Evolutionary conservation across 2,797 vertebrate genomes (phyloP).

Genomic region (Xiphorhynchus erythropygius): DNA sequence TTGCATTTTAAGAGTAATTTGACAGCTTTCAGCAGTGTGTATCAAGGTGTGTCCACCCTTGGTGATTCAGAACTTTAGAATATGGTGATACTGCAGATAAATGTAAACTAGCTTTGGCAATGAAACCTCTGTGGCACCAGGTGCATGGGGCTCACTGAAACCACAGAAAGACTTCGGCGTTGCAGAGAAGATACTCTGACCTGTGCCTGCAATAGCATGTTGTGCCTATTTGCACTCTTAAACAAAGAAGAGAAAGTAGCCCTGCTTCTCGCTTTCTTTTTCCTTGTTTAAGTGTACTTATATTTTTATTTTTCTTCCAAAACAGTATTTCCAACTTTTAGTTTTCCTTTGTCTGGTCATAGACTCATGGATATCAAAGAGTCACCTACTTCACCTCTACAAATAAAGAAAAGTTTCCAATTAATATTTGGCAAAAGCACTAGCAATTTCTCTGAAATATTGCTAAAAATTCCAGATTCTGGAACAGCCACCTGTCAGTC

Average conservation of each 20-base stretch:
- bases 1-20: not conserved
- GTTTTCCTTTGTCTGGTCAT: not conserved
- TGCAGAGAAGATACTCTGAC: not conserved
- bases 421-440: not conserved
- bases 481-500: not conserved
- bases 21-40: not conserved
- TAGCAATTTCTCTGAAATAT: not conserved
- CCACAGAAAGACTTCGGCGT: fast-evolving
- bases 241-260: not conserved
- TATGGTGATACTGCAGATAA: not conserved
- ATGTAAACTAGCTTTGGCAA: not conserved
- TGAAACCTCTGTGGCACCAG: not conserved
- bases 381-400: not conserved
- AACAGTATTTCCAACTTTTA: not conserved
- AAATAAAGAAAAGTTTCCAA: not conserved
- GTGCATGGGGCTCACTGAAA: not conserved
- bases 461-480: not conserved
- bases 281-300: not conserved
- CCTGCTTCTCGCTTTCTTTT: not conserved
- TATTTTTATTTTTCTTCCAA: not conserved
- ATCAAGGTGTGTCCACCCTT: not conserved
- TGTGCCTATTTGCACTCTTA: not conserved
- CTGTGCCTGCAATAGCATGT: not conserved
- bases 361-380: not conserved
- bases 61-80: not conserved